phyloP scores from a whole-genome alignment of 2,888 invertebrate genomes.

The Heliconius ismenius region DNA sequence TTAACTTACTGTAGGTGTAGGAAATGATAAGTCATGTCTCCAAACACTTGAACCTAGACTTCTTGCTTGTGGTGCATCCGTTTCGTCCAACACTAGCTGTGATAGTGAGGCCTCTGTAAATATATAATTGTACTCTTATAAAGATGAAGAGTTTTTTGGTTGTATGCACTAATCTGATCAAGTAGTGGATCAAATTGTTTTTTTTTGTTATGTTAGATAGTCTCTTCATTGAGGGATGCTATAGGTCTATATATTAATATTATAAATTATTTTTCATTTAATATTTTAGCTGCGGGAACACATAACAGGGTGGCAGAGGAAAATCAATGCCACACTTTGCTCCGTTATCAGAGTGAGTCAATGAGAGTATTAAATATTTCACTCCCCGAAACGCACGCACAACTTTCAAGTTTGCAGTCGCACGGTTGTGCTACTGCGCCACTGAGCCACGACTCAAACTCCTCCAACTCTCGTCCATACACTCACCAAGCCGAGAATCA shows the following conservation, averaged over 20 bases:
- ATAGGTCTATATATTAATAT: too few relatives aligned
- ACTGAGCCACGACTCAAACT: neutral
- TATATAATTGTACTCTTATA: neutral
- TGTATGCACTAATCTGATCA: neutral
- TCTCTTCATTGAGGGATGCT: too few relatives aligned
- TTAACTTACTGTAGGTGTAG: conserved; percentile 54
- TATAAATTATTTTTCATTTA: too few relatives aligned
- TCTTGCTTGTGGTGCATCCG: conserved; percentile 65
- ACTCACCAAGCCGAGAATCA: conserved; percentile 66
- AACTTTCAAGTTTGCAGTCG: too few relatives aligned
- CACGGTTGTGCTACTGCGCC: neutral
- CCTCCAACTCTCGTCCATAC: neutral
- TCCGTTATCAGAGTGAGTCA: too few relatives aligned
- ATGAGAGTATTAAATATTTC: too few relatives aligned
- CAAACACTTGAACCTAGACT: conserved; percentile 67
- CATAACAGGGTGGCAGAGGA: too few relatives aligned
- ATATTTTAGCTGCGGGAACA: too few relatives aligned
- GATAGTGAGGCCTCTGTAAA: conserved; percentile 79
- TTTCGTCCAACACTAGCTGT: conserved; percentile 82
- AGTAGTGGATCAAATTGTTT: neutral
- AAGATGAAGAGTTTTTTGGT: neutral
- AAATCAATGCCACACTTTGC: too few relatives aligned
- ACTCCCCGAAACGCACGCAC: too few relatives aligned
- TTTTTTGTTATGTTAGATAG: too few relatives aligned
- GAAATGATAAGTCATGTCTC: conserved; percentile 61